phyloP scores from a whole-genome alignment of 2,113 vertebrate species.

The Siniperca chuatsi region DNA sequence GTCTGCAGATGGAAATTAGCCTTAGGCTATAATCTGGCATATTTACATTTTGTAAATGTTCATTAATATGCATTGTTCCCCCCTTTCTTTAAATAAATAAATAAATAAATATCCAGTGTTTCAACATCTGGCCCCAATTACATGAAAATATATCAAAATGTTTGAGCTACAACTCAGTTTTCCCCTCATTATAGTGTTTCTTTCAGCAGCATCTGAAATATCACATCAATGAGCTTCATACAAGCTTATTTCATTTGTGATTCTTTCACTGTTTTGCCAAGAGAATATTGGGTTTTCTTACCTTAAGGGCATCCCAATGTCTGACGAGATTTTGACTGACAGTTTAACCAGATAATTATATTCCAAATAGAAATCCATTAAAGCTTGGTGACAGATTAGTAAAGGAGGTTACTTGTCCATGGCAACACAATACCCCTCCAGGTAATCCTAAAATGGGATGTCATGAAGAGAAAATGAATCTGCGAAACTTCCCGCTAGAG shows the following conservation, averaged over 20 bases:
- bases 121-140: constrained; percentile 12
- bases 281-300: constrained; percentile 37
- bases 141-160: constrained; percentile 11
- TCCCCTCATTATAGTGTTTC: neutral
- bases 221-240: neutral
- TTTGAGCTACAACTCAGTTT: neutral
- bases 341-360: constrained; percentile 60
- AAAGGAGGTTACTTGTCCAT: constrained; percentile 49
- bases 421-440: constrained; percentile 56
- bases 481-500: constrained; percentile 49
- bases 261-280: neutral
- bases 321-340: constrained; percentile 60
- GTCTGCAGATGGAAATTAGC: too few relatives aligned
- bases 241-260: constrained; percentile 18
- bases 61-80: too few relatives aligned
- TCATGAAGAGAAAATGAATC: constrained; percentile 58
- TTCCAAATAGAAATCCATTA: constrained; percentile 58
- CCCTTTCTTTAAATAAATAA: too few relatives aligned
- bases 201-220: neutral
- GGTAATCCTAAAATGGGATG: constrained; percentile 67
- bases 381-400: constrained; percentile 59
- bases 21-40: too few relatives aligned
- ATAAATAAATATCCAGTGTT: neutral
- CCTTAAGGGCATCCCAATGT: constrained; percentile 40
- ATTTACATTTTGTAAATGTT: too few relatives aligned